Evolutionary conservation across 2,113 vertebrate genomes (phyloP).

Genomic region (Percopsis transmontana): DNA sequence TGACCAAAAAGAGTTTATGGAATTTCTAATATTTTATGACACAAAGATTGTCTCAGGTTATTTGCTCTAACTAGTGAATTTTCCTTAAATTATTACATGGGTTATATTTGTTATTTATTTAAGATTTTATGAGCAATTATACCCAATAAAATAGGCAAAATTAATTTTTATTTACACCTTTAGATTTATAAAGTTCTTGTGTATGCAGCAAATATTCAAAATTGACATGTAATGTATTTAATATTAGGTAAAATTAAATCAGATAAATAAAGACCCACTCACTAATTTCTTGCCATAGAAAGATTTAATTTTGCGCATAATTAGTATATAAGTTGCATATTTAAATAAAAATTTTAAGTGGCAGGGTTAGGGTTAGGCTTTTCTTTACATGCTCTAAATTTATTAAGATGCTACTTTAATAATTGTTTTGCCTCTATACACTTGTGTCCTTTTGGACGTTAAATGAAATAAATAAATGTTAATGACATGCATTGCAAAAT

Average conservation of each 20-base stretch:
- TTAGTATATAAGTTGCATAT: neutral
- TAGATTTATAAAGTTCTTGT: neutral
- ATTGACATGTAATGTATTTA: too few relatives aligned
- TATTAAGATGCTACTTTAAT: too few relatives aligned
- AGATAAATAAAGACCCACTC: too few relatives aligned
- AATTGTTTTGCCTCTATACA: conserved; percentile 9
- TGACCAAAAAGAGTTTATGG: neutral
- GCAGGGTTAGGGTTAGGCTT: neutral
- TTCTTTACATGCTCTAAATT: too few relatives aligned
- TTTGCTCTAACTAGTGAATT: neutral
- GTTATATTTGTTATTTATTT: neutral
- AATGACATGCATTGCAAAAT: too few relatives aligned
- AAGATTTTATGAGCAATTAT: too few relatives aligned
- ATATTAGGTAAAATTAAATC: too few relatives aligned
- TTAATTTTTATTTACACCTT: neutral
- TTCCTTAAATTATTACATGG: neutral
- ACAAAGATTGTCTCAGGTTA: neutral
- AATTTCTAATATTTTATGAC: conserved; percentile 8
- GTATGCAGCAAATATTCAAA: conserved; percentile 4
- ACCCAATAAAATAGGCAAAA: neutral
- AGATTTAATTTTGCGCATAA: too few relatives aligned
- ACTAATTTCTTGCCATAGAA: too few relatives aligned
- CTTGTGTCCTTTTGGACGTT: too few relatives aligned
- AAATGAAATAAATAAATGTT: too few relatives aligned
- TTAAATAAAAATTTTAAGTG: too few relatives aligned